Base-by-base conservation (phyloP, 2,113 vertebrate species). In the Brachyhypopomus occidentalis region DNA sequence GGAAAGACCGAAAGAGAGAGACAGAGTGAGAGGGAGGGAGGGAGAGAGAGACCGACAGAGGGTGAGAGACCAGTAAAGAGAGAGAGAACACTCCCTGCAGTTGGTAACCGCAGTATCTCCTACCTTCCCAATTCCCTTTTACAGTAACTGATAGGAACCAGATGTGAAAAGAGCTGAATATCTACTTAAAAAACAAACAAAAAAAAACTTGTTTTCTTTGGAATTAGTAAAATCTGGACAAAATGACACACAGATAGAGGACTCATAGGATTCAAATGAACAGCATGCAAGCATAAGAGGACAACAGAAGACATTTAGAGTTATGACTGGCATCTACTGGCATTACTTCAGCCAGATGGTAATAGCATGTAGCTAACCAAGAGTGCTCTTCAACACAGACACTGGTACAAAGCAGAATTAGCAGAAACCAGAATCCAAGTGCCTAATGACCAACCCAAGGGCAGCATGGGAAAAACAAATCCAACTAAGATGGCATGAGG, bases 81-180 rank as follows among this genome's bases (percentile, higher is more conserved):
- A 52, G 45, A 52, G 45, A 52, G 45, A 52, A 52, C 12, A 12
- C 45, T 52, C 45, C 45, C 45, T 52, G 45, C 12, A 52, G 41
- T 41, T 41, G 41, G 71, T 70, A 72, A 72, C 25, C 27, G 59
- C 48, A 83, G 22, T 62, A 8, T 69, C 75, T 69, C 17, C 56
- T 84, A n/a, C 48, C 2, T 69, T 81, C 36, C 72, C 48, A 58
- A 30, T 76, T 6, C 27, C 20, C 66, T 59, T 73, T 63, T 9
- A 30, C 38, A 36, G 38, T 20, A 38, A 17, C 36, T 67, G 63
- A 66, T 45, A 77, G 75, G 72, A 72, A 76, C 79, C 82, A 86
- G 79, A 79, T 84, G 82, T 81, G 75, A 81, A 83, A 64, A 66
- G 17, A 80, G 36, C 52, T n/a, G 27, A 38, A 56, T 8, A 48